Base-by-base conservation (phyloP, 1,140 invertebrate species). In the Pseudobourletiella spinata region DNA sequence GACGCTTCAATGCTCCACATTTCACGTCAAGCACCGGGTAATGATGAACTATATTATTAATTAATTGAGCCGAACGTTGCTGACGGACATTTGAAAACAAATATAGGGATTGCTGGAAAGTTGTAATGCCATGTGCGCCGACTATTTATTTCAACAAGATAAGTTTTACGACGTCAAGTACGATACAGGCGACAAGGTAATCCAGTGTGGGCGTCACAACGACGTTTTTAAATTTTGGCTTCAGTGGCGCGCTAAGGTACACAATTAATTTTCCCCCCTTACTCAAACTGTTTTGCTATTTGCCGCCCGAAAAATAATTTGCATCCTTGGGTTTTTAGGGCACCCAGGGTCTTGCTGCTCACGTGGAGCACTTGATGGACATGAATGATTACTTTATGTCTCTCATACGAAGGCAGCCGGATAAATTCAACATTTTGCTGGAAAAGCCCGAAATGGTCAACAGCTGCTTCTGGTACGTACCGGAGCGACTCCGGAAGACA, bases 171-270 rank as follows among this genome's bases (percentile, higher is more conserved):
- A 99, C 76, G 86, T 96, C 0, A 82, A 82, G 25, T 63, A 32
- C 55, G 97, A 99, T 77, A 98, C 97, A 15, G 97, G 97, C 0
- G 96, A 99, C 77, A 99, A 98, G 78, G 92, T 97, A 0, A 98
- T 99, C 71, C 96, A 99, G 78, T 99, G 97, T 73, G 96, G 96
- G 6, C 83, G 96, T 28, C 94, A 98, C 76, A 98, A 98, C 72
- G 96, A 99, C 74, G 91, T 99, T 73, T 99, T 99, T 82, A 99
- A 99, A 76, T 80, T 99, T 68, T 99, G 96, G 96, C 78, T 99
- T 55, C 93, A 96, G 79, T 99, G 96, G 96, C 83, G 92, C 59
- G 87, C 91, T 22, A 96, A 96, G 84, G 89, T 92, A 39, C 18
- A 46, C 6, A 46, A 14, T 6, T 46, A 20, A 8, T 20, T 46